phyloP scores from a whole-genome alignment of 2,797 vertebrate genomes.

The Margarornis squamiger region DNA sequence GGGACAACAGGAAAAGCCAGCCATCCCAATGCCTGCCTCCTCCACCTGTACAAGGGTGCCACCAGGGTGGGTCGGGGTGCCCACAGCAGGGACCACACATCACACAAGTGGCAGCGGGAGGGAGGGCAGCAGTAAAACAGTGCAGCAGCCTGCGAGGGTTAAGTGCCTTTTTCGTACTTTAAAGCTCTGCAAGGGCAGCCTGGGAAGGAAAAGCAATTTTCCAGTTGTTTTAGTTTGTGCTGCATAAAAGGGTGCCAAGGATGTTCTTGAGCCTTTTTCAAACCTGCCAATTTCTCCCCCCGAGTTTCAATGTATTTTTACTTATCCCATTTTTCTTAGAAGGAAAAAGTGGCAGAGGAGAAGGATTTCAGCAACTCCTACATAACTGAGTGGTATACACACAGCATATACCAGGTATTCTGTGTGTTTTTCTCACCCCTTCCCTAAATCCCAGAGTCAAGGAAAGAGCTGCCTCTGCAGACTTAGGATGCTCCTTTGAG shows the following conservation, averaged over 20 bases:
- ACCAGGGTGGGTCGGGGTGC: fast-evolving
- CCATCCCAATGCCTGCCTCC: background rate
- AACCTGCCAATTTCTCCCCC: background rate
- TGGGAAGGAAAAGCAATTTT: background rate
- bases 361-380: background rate
- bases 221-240: background rate
- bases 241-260: background rate
- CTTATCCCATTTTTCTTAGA: background rate
- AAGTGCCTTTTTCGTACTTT: background rate
- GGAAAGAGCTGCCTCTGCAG: background rate
- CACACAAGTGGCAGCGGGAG: background rate
- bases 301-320: background rate
- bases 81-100: fast-evolving
- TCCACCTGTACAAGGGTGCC: fast-evolving
- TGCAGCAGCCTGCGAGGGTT: background rate
- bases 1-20: background rate
- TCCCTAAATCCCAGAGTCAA: background rate
- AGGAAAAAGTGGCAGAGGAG: background rate
- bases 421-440: background rate
- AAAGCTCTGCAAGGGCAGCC: background rate
- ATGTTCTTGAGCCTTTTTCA: background rate
- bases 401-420: fast-evolving
- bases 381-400: fast-evolving
- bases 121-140: background rate
- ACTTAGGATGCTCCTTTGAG: background rate